Conservation (phyloP, 2,113 vertebrate species). For the Gadus macrocephalus region DNA sequence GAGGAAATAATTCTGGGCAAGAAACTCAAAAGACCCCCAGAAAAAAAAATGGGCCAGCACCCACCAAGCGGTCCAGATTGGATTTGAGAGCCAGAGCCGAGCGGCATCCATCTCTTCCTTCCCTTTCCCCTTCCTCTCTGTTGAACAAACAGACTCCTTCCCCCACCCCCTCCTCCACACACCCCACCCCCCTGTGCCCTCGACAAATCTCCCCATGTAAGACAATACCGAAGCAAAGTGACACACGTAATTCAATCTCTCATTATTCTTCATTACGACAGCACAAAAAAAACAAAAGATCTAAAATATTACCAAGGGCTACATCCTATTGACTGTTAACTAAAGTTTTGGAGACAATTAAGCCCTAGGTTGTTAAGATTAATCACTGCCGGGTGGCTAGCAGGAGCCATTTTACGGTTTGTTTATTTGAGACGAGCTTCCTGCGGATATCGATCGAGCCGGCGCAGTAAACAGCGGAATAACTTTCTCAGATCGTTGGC, state of each 20-base stretch:
- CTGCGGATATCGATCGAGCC: constrained; percentile 53
- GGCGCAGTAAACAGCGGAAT: constrained; percentile 54
- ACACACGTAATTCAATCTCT: constrained; percentile 54
- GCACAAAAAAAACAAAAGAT: constrained; percentile 9
- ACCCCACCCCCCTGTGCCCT: constrained; percentile 33
- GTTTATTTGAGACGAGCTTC: constrained; percentile 56
- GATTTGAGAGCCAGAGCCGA: constrained; percentile 52
- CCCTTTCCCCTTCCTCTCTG: constrained; percentile 38
- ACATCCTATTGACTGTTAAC: constrained; percentile 70
- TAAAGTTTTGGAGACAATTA: constrained; percentile 72
- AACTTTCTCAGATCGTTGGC: constrained; percentile 47
- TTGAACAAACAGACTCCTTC: constrained; percentile 27
- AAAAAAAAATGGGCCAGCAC: no score
- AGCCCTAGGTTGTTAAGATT: constrained; percentile 67
- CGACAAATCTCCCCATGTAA: constrained; percentile 37
- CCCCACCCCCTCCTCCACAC: constrained; percentile 36
- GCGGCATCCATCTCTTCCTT: constrained; percentile 49
- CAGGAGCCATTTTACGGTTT: constrained; percentile 61
- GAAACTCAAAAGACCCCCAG: constrained; percentile 16
- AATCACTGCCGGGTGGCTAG: constrained; percentile 63
- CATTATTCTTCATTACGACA: constrained; percentile 67
- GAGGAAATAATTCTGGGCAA: constrained; percentile 14
- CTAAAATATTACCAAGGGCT: constrained; percentile 48
- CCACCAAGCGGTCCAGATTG: constrained; percentile 38
- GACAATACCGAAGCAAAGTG: constrained; percentile 28